A percentile compares a stretch with the other conserved stretches of the same genome.
Conservation (phyloP, 1,140 invertebrate species). For the Drosophila lini region DNA sequence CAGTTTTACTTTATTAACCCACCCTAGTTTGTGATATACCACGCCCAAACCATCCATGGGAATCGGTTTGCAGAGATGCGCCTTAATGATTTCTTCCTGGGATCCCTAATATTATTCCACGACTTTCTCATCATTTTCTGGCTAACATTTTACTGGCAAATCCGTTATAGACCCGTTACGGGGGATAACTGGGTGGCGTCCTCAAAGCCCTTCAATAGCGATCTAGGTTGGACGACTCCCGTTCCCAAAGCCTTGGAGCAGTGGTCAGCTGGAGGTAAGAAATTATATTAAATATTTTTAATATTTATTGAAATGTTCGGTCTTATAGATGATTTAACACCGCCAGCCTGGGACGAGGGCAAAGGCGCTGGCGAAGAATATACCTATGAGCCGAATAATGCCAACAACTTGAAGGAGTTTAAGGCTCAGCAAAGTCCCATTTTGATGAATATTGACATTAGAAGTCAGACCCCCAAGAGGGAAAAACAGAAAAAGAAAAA, state of each 20-base stretch:
- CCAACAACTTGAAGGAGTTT: too few species aligned
- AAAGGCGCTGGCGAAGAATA: background rate
- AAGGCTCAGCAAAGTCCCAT: background rate
- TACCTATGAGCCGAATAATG: background rate
- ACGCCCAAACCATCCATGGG: constrained; percentile 65
- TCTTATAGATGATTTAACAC: background rate
- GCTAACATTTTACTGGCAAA: constrained; percentile 66
- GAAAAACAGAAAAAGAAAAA: background rate
- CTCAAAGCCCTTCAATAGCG: background rate
- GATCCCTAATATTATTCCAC: constrained; percentile 66
- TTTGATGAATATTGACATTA: too few species aligned
- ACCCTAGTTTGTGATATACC: constrained; percentile 67
- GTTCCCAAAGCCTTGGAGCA: background rate
- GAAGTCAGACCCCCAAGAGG: background rate
- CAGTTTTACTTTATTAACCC: too few species aligned
- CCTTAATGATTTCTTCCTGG: constrained; percentile 51
- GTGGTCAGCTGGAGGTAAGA: background rate
- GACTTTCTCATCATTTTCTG: constrained; percentile 70
- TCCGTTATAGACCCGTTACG: background rate
- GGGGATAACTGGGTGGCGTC: background rate
- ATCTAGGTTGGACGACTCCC: background rate
- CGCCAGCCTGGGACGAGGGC: background rate
- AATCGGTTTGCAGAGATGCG: constrained; percentile 70
- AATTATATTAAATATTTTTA: too few species aligned
- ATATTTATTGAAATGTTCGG: background rate